A percentile compares a stretch with the other conserved stretches of the same genome.
phyloP scores from a whole-genome alignment of 2,113 vertebrate genomes.

The Neotragus moschatus region DNA sequence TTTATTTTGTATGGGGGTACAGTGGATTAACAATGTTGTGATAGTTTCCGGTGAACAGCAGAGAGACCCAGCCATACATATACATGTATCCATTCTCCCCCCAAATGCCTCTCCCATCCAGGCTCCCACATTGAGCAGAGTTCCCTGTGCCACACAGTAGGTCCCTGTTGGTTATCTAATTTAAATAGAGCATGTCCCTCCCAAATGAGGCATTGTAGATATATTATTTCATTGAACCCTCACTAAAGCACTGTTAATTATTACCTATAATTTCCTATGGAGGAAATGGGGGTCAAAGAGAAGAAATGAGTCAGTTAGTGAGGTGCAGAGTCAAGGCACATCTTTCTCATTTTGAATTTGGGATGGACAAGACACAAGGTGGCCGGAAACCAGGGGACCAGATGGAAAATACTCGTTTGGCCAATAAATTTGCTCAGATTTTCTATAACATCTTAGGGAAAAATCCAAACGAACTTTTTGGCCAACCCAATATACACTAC shows the following conservation, averaged over 20 bases:
- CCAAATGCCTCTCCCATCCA: background rate
- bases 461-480: fast-evolving
- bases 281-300: background rate
- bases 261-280: background rate
- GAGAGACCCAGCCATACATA: background rate
- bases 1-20: background rate
- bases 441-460: background rate
- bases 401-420: background rate
- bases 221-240: background rate
- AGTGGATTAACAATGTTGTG: background rate
- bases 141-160: background rate
- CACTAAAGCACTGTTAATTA: background rate
- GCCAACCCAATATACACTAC: background rate
- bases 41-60: background rate
- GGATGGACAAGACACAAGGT: background rate
- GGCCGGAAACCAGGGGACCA: background rate
- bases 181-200: background rate
- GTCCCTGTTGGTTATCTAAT: background rate
- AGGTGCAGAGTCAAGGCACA: background rate
- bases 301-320: background rate
- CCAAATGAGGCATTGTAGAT: background rate
- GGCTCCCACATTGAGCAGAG: background rate
- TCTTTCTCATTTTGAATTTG: background rate
- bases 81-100: background rate
- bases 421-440: background rate